Evolutionary conservation across 2,113 vertebrate species (phyloP).

Genomic region (Solenodon paradoxus): DNA sequence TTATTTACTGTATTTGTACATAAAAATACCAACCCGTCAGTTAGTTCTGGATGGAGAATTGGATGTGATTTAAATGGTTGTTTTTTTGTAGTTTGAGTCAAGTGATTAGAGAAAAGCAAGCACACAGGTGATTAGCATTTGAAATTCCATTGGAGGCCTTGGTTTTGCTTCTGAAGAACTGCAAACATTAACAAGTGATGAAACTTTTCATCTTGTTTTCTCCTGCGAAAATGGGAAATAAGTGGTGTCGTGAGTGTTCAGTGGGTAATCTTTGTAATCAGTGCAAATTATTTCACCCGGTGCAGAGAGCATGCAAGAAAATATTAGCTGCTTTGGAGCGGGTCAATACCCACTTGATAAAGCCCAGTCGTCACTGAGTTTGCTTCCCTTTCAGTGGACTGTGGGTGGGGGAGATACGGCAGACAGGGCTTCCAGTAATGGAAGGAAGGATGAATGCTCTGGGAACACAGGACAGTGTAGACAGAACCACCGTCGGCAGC

Average conservation of each 20-base stretch:
- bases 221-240: neutral
- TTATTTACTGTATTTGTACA: no score
- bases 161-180: no score
- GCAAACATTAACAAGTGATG: neutral
- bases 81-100: neutral
- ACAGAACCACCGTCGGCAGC: neutral
- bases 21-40: neutral
- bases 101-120: neutral
- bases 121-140: neutral
- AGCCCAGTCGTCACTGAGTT: rapidly evolving
- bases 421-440: neutral
- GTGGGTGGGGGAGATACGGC: no score
- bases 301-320: neutral
- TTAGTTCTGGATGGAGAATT: neutral
- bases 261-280: rapidly evolving
- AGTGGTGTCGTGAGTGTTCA: neutral
- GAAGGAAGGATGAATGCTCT: rapidly evolving
- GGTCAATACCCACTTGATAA: no score
- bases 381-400: neutral
- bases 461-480: rapidly evolving
- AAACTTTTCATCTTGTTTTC: neutral
- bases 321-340: rapidly evolving
- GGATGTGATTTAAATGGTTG: neutral
- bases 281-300: rapidly evolving
- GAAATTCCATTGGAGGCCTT: neutral